Conservation (phyloP, 2,888 invertebrate genomes). For the Apodemia duryi region DNA sequence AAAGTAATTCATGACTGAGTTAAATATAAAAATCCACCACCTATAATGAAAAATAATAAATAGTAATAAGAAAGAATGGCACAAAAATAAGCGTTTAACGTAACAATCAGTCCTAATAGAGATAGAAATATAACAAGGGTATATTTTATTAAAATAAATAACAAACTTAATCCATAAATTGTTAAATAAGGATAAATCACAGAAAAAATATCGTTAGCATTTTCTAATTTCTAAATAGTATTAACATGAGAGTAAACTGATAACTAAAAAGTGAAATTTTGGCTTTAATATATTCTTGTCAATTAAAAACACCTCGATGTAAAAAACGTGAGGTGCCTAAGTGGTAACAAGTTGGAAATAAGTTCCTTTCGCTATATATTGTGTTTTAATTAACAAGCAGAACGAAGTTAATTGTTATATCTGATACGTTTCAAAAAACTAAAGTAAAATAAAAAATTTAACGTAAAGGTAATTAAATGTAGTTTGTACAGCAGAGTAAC, state of each 20-base stretch:
- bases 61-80: no score
- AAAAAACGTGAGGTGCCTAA: not conserved
- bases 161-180: slow-evolving; percentile 7
- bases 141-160: slow-evolving; percentile 3
- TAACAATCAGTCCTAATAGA: not conserved
- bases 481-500: no score
- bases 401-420: not conserved
- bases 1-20: no score
- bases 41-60: no score
- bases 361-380: not conserved
- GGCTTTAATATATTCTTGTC: no score
- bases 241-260: not conserved
- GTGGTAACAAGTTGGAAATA: not conserved
- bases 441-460: no score
- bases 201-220: not conserved
- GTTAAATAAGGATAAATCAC: not conserved
- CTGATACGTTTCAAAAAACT: not conserved
- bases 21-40: no score
- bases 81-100: no score
- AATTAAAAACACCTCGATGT: no score
- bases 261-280: not conserved
- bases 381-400: not conserved
- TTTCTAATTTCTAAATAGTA: not conserved
- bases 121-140: not conserved
- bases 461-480: no score